phyloP scores from a whole-genome alignment of 37 sponge, comb jelly and placozoan species.

The Beroe forskalii region DNA sequence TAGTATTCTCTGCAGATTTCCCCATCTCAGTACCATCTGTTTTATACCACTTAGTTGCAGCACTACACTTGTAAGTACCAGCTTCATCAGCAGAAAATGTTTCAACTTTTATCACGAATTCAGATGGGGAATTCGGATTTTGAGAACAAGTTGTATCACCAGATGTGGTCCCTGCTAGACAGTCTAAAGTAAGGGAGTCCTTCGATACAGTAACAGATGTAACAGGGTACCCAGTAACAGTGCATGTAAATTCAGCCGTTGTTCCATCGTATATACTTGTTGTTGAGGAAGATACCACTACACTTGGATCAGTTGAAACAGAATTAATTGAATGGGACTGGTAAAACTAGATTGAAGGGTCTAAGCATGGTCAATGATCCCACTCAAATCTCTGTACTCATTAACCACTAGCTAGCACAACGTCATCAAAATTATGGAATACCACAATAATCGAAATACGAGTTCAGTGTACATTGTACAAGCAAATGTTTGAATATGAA shows the following conservation, averaged over 20 bases:
- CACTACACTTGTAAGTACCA: background rate
- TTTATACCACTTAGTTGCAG: slow-evolving; percentile 7
- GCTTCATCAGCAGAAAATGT: background rate
- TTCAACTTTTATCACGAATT: background rate
- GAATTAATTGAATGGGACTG: background rate
- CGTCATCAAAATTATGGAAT: too few relatives aligned
- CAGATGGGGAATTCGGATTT: background rate
- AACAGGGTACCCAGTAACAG: background rate
- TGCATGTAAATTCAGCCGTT: background rate
- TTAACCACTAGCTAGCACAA: too few relatives aligned
- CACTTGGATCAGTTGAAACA: background rate
- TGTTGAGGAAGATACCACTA: background rate
- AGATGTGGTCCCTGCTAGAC: background rate
- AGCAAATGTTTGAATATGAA: too few relatives aligned
- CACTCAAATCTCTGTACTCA: too few relatives aligned
- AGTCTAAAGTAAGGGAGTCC: background rate
- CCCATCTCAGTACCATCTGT: background rate
- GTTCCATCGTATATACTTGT: background rate
- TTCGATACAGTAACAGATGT: background rate
- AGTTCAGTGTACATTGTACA: too few relatives aligned
- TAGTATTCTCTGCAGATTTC: background rate
- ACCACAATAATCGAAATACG: too few relatives aligned
- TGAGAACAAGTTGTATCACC: background rate
- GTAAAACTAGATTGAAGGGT: too few relatives aligned
- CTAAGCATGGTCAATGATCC: too few relatives aligned